Base-by-base conservation (phyloP, 2,888 invertebrate genomes). In the Perithous albicinctus region DNA sequence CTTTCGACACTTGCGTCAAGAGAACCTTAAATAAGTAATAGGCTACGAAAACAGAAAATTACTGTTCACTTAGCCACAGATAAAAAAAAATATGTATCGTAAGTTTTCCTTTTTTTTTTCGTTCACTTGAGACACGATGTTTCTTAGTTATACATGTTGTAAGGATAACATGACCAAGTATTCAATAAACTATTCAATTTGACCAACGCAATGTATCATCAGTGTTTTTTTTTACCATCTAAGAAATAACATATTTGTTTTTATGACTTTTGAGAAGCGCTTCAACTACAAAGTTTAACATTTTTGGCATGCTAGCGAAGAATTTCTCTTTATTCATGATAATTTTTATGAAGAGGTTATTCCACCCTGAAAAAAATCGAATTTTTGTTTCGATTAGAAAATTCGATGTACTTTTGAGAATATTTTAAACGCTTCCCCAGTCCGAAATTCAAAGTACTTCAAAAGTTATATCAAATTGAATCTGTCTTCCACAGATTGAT, bases 151-250 rank as follows among this genome's bases (percentile, higher is more conserved):
- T 82, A 82, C 75, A 78, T 82, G 84, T 82, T 82, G 77, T 78
- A 84, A 79, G 73, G 20, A 76, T 75, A 69, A 79, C 61, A 79
- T 75, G 56, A 73, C 63, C 73, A 72, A 78, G 66, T 69, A 84
- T 82, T 80, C 81, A 84, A 85, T 85, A 84, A 85, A 85, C 59
- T 61, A 83, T 83, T 82, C 78, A 72, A 70, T 76, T 56, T 48
- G 51, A 76, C 66, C 23, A 48, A 41, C n/a, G 38, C n/a, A 35
- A 70, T 23, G 38, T 23, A 18, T 23, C 29, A 12, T 70, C 12
- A 38, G 15, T 2, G 6, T 59, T 18, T 35, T 35, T n/a, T n/a
- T n/a, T n/a, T n/a, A n/a, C n/a, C 18, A 8, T 18, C 2, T 18
- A 15, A 0, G n/a, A 15, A 32, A 56, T 20, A 20, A 20, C 10